Percentiles rank a stretch among this genome's conserved stretches.
Evolutionary conservation across 2,797 vertebrate species (phyloP).

Genomic region (Austrolebias charrua): DNA sequence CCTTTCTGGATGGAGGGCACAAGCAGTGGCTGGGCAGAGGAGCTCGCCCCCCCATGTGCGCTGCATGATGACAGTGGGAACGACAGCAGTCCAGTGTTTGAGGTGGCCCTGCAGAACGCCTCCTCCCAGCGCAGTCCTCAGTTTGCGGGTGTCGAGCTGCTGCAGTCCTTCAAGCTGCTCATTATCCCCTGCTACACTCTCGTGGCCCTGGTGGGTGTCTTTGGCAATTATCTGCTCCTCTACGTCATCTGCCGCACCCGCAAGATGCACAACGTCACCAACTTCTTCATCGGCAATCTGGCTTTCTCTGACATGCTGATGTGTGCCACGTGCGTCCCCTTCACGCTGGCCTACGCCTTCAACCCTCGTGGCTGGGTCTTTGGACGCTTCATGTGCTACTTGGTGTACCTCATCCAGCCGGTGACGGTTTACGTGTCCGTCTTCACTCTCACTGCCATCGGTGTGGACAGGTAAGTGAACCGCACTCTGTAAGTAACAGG

Average conservation of each 20-base stretch:
- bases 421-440: constrained; percentile 90
- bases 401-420: constrained; percentile 89
- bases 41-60: constrained; percentile 41
- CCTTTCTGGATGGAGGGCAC: constrained; percentile 69
- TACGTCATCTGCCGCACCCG: constrained; percentile 88
- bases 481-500: not conserved
- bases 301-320: constrained; percentile 92
- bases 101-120: constrained; percentile 75
- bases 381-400: constrained; percentile 87
- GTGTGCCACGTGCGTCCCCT: constrained; percentile 88
- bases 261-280: constrained; percentile 92
- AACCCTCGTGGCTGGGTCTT: constrained; percentile 89
- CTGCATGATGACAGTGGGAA: constrained; percentile 51
- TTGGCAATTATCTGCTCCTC: constrained; percentile 88
- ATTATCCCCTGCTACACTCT: constrained; percentile 88
- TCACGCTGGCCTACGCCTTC: constrained; percentile 88
- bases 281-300: constrained; percentile 91
- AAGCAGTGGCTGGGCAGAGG: constrained; percentile 63
- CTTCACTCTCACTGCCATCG: constrained; percentile 89
- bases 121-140: constrained; percentile 77
- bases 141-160: constrained; percentile 85
- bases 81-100: constrained; percentile 57
- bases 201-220: constrained; percentile 83
- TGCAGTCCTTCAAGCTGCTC: constrained; percentile 87
- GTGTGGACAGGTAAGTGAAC: constrained; percentile 84